Conservation (phyloP, 2,797 vertebrate genomes). For the Falco columbarius region DNA sequence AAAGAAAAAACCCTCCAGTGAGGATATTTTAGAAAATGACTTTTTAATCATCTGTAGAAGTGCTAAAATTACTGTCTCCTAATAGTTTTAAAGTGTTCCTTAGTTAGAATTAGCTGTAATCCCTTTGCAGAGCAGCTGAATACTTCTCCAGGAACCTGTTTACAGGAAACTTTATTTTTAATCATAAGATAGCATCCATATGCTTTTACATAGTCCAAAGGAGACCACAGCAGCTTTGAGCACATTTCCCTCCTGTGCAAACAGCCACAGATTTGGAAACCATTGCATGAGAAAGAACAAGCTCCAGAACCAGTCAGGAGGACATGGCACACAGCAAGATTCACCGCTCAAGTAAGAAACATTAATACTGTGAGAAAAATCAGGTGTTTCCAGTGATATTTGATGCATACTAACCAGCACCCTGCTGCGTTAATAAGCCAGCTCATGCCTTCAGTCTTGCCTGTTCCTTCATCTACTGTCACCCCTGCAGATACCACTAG, state of each 20-base stretch:
- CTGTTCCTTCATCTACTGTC: not conserved
- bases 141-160: conserved; percentile 68
- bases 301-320: not conserved
- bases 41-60: conserved; percentile 96
- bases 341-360: not conserved
- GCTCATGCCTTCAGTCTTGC: not conserved
- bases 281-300: not conserved
- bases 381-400: not conserved
- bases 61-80: conserved; percentile 85
- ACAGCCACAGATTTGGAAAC: not conserved
- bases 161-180: conserved; percentile 70
- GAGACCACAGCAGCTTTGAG: not conserved
- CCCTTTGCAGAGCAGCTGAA: conserved; percentile 31
- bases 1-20: conserved; percentile 83
- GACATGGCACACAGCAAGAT: not conserved
- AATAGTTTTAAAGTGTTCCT: conserved; percentile 85
- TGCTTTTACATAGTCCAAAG: not conserved
- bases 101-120: conserved; percentile 78
- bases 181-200: conserved; percentile 53
- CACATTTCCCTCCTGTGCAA: not conserved
- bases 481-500: not conserved
- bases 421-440: not conserved
- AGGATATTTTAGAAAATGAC: conserved; percentile 98
- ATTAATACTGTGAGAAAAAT: not conserved
- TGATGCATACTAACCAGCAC: not conserved